Base-by-base conservation (phyloP, 2,113 vertebrate genomes). In the Semnornis frantzii region DNA sequence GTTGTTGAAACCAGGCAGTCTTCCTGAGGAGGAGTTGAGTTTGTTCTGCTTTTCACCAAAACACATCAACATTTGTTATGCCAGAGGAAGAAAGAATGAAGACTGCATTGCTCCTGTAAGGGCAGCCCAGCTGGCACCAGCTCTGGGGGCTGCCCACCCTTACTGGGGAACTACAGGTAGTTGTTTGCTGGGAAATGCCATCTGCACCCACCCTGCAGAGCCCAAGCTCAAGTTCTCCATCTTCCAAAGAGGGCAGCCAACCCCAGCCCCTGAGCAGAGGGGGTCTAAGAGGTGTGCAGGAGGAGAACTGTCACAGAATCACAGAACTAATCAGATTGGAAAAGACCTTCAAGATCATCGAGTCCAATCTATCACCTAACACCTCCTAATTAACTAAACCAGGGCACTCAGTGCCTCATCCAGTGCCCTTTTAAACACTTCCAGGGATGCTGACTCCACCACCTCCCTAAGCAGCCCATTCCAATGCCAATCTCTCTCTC, bases 211-310 rank as follows among this genome's bases (percentile, higher is more conserved):
- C 33, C 37, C 25, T 44, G 42, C 64, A 39, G 42, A 68, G 28
- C 28, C 25, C 58, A 64, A 62, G 50, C 16, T 72, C 21, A 13
- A 33, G 39, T 15, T 82, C 23, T 75, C 66, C 25, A 21, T 8
- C 46, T 60, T 84, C 42, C 46, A 69, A 27, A 13, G 3, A 20
- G 21, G 24, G 12, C 37, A 88, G 68, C 15, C 72, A 87, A 64
- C 68, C 8, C 27, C 2, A 2, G 63, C 65, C 5, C 23, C n/a
- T 6, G 8, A 70, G 24, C 0, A 1, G 42, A 64, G 48, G 5
- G 37, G 24, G 6, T 81, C 2, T 64, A 28, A 0, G 24, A 14
- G 13, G 2, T 3, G 73, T 85, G 54, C 31, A 83, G 69, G 42
- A 82, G 52, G 34, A 73, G 68, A 73, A 59, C 21, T 87, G 5